Evolutionary conservation across 2,797 vertebrate genomes (phyloP).

Genomic region (Hypotaenidia okinawae): DNA sequence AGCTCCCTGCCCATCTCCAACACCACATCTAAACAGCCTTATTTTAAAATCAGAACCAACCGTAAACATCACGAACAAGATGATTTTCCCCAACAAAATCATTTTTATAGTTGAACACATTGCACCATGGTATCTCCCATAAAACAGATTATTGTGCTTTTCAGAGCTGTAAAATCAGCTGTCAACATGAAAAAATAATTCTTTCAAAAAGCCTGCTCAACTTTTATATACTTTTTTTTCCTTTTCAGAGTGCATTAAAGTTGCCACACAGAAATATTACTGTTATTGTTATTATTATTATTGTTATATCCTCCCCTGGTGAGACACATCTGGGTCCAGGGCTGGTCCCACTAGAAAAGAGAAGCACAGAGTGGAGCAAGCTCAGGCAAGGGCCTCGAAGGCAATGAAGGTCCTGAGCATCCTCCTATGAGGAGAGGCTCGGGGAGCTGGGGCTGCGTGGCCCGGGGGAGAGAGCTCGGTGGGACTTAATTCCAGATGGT

Average conservation of each 20-base stretch:
- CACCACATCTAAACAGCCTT: neutral
- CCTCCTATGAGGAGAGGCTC: no score
- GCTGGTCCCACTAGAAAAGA: neutral
- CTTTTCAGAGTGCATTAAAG: neutral
- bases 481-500: no score
- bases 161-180: neutral
- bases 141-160: neutral
- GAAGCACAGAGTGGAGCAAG: rapidly evolving
- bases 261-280: neutral
- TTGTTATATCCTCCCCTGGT: neutral
- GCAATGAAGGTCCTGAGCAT: neutral
- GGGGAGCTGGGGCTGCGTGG: no score
- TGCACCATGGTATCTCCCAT: neutral
- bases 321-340: neutral
- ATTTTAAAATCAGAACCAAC: neutral
- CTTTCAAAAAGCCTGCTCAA: neutral
- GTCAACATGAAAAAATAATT: neutral
- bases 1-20: neutral
- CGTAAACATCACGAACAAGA: neutral
- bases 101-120: neutral
- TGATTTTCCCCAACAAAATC: neutral
- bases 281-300: no score
- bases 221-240: neutral
- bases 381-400: neutral
- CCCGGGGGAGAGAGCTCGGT: no score